A percentile compares a stretch with the other conserved stretches of the same genome.
Conservation (phyloP, 2,888 invertebrate species). For the Drosophila neonasuta region DNA sequence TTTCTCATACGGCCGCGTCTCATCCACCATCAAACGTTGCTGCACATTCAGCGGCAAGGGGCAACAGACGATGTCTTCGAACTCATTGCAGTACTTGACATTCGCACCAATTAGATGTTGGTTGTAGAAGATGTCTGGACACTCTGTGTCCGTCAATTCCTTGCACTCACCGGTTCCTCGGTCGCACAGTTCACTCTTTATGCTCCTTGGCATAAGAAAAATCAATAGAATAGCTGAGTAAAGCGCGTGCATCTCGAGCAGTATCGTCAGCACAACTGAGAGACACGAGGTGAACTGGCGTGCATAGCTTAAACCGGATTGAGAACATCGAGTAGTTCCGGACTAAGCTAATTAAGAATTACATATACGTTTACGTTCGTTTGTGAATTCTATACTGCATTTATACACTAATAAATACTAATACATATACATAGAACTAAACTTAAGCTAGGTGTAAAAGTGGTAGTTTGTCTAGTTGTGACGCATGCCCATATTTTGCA, state of each 20-base stretch:
- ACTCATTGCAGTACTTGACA: slow-evolving; percentile 66
- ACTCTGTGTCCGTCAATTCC: slow-evolving; percentile 51
- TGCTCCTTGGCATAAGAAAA: neutral
- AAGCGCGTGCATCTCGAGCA: slow-evolving; percentile 37
- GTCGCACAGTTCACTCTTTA: slow-evolving; percentile 55
- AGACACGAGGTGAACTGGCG: slow-evolving; percentile 7
- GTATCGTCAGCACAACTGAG: slow-evolving; percentile 43
- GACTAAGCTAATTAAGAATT: slow-evolving; percentile 8
- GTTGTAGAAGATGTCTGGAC: slow-evolving; percentile 63
- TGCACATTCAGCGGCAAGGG: slow-evolving; percentile 53
- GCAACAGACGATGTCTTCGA: slow-evolving; percentile 69
- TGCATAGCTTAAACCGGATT: slow-evolving; percentile 21
- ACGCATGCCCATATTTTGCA: slow-evolving; percentile 78
- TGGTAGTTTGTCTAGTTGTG: slow-evolving; percentile 57
- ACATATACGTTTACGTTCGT: neutral
- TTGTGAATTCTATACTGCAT: slow-evolving; percentile 12
- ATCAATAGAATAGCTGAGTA: neutral
- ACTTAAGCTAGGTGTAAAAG: slow-evolving; percentile 20
- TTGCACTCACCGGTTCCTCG: slow-evolving; percentile 63
- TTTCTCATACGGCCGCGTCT: slow-evolving; percentile 48
- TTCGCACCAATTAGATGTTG: slow-evolving; percentile 54
- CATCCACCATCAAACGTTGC: slow-evolving; percentile 6
- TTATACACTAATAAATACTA: slow-evolving; percentile 29
- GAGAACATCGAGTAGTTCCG: slow-evolving; percentile 27
- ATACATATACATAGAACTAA: slow-evolving; percentile 28